These are phyloP conservation scores for Aleiodes leptofemur DNA, from an alignment of 2,888 invertebrate genomes.

Conservation along the genomic window DNA sequence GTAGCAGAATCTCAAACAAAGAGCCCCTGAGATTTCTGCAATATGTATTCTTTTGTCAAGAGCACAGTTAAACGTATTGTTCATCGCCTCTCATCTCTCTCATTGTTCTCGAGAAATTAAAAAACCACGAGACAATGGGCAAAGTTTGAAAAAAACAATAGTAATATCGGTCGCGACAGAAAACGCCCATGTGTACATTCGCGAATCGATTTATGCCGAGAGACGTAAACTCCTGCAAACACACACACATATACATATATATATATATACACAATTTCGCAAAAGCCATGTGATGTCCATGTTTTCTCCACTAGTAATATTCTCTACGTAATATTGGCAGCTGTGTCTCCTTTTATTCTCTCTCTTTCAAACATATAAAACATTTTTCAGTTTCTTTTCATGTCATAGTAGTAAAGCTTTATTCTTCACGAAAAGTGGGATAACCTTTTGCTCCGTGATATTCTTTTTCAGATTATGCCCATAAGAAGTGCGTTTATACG, in stretches of 20 bases:
- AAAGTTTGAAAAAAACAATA: not conserved
- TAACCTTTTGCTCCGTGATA: slow-evolving; percentile 15
- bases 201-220: slow-evolving; percentile 26
- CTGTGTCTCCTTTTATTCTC: slow-evolving; percentile 20
- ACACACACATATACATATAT: too few relatives aligned
- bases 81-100: too few relatives aligned
- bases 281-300: slow-evolving; percentile 25
- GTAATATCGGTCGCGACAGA: not conserved
- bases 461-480: slow-evolving; percentile 10
- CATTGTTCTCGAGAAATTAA: slow-evolving; percentile 16
- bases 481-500: slow-evolving; percentile 20
- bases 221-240: slow-evolving; percentile 1
- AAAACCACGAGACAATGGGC: slow-evolving; percentile 7
- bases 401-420: slow-evolving; percentile 8
- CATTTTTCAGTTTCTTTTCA: slow-evolving; percentile 26
- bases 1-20: too few relatives aligned
- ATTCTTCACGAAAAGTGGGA: slow-evolving; percentile 5
- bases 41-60: not conserved
- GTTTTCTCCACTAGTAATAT: slow-evolving; percentile 26
- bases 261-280: not conserved
- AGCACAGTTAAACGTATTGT: not conserved
- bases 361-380: slow-evolving; percentile 13
- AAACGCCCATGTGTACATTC: not conserved
- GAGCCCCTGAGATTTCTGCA: too few relatives aligned
- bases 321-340: slow-evolving; percentile 27